These are phyloP conservation scores for Equus przewalskii DNA, from an alignment of 2,113 vertebrate genomes.

Conservation along the genomic window DNA sequence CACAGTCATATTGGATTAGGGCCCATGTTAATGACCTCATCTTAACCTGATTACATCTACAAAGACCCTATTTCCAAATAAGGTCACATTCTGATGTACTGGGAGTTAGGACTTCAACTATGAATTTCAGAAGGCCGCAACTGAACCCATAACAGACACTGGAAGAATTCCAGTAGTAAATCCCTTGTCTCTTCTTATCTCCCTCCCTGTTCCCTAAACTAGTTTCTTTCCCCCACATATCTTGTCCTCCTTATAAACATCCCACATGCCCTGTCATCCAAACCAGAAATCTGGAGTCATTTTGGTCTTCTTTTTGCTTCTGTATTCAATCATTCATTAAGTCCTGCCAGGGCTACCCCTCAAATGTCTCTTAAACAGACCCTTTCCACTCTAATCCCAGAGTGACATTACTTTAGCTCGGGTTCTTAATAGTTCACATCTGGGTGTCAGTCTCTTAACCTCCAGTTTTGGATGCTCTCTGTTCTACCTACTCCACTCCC, in stretches of 20 bases:
- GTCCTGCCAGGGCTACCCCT: not conserved
- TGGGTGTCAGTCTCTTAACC: not conserved
- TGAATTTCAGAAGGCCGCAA: not conserved
- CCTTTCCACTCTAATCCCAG: not conserved
- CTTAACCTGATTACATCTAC: not conserved
- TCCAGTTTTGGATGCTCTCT: not conserved
- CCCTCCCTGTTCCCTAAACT: not conserved
- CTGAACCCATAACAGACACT: not conserved
- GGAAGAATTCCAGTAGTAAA: not conserved
- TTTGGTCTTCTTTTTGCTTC: not conserved
- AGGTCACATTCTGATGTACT: not conserved
- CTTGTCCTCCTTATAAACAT: not conserved
- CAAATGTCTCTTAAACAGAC: not conserved
- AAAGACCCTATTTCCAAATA: not conserved
- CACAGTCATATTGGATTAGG: not conserved
- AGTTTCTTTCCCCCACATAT: not conserved
- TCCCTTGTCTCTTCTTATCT: not conserved
- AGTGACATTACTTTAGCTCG: not conserved
- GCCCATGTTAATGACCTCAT: not conserved
- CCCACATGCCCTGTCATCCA: not conserved
- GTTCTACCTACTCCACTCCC: not conserved
- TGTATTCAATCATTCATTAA: not conserved
- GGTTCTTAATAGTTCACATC: not conserved
- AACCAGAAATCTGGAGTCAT: not conserved
- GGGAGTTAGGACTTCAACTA: not conserved